Percentiles rank a stretch among this genome's conserved stretches.
Evolutionary conservation across 1,140 invertebrate species (phyloP).

Genomic region (Cotesia chilonis): DNA sequence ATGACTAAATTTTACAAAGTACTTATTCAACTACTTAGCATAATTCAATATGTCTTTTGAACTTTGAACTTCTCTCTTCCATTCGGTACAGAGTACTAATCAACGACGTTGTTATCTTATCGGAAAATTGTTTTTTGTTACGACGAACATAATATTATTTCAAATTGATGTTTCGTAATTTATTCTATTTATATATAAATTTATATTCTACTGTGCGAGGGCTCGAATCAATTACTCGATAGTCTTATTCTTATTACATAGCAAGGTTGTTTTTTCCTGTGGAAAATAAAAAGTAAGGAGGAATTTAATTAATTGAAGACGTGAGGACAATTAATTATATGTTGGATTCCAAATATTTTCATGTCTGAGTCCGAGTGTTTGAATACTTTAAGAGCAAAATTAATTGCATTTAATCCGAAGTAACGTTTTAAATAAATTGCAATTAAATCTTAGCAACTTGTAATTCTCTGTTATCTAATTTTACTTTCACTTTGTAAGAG

Average conservation of each 20-base stretch:
- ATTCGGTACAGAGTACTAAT: background rate
- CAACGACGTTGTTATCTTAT: background rate
- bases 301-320: too few species aligned
- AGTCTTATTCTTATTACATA: too few species aligned
- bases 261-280: too few species aligned
- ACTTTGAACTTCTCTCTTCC: background rate
- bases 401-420: conserved; percentile 13
- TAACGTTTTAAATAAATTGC: background rate
- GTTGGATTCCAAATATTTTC: background rate
- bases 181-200: too few species aligned
- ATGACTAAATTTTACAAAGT: background rate
- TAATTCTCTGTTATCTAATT: conserved; percentile 4
- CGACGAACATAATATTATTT: background rate
- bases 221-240: too few species aligned
- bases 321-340: background rate
- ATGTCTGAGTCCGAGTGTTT: background rate
- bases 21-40: background rate
- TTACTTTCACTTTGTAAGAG: conserved; percentile 3
- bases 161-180: too few species aligned
- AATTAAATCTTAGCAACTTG: conserved; percentile 15
- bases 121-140: background rate
- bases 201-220: too few species aligned
- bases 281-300: too few species aligned
- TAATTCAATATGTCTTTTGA: background rate
- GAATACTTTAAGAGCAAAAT: background rate